phyloP scores from a whole-genome alignment of 2,888 invertebrate genomes.

The Tachina fera region DNA sequence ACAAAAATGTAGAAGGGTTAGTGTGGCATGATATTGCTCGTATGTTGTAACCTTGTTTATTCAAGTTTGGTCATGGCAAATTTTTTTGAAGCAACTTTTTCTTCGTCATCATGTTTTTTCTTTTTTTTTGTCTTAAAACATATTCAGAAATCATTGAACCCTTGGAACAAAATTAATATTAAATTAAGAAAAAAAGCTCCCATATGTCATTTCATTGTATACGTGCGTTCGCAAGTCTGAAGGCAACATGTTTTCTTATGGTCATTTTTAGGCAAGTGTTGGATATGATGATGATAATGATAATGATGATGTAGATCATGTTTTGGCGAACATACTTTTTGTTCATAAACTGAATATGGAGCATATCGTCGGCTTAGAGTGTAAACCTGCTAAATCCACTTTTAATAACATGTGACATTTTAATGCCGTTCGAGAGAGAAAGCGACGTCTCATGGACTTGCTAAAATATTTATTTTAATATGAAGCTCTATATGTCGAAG shows the following conservation, averaged over 20 bases:
- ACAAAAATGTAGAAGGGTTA: background rate
- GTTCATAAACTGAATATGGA: background rate
- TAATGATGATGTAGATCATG: constrained; percentile 38
- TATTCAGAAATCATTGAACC: constrained; percentile 67
- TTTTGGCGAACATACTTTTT: constrained; percentile 27
- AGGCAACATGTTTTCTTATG: constrained; percentile 24
- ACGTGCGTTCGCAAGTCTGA: constrained; percentile 10
- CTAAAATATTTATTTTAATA: no score
- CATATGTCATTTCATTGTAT: constrained; percentile 54
- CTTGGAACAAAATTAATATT: background rate
- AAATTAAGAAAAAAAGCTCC: constrained; percentile 39
- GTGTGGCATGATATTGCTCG: background rate
- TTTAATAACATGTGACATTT: no score
- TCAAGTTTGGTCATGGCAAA: constrained; percentile 39
- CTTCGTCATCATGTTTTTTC: background rate
- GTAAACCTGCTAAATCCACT: no score
- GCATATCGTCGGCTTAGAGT: no score
- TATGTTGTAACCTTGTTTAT: constrained; percentile 60
- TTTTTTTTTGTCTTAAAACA: constrained; percentile 6
- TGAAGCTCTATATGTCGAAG: no score
- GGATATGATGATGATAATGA: constrained; percentile 37
- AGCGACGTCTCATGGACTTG: no score
- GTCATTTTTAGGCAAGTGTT: constrained; percentile 38
- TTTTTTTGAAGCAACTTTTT: background rate
- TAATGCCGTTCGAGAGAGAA: no score